These are phyloP conservation scores for Drosophila fulvimacula DNA, from an alignment of 2,888 invertebrate species.

Conservation along the genomic window DNA sequence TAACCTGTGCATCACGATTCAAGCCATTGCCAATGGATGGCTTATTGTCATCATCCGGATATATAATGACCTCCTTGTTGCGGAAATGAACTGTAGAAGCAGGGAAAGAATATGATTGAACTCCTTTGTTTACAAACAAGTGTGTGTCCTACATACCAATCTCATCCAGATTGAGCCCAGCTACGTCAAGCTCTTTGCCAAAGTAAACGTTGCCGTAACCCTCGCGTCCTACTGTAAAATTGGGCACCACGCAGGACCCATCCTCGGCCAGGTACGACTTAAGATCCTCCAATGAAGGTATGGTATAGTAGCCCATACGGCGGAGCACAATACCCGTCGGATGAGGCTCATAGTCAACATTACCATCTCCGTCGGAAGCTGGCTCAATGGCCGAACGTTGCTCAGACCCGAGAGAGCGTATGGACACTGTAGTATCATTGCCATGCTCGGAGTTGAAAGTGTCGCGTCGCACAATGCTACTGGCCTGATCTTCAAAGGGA, in stretches of 20 bases:
- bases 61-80: conserved; percentile 97
- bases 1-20: conserved; percentile 95
- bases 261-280: conserved; percentile 89
- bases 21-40: conserved; percentile 94
- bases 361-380: conserved; percentile 2
- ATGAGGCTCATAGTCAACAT: conserved; percentile 84
- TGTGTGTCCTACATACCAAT: conserved; percentile 86
- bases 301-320: conserved; percentile 95
- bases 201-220: conserved; percentile 97
- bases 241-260: conserved; percentile 92
- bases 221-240: conserved; percentile 94
- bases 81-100: conserved; percentile 91
- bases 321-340: conserved; percentile 91
- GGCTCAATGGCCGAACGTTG: conserved; percentile 65
- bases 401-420: conserved; percentile 71
- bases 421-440: conserved; percentile 74
- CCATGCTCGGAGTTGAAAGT: conserved; percentile 66
- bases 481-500: conserved; percentile 77
- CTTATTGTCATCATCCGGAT: conserved; percentile 95
- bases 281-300: conserved; percentile 93
- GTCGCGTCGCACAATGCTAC: conserved; percentile 62
- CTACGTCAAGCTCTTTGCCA: conserved; percentile 93
- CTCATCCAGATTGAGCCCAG: conserved; percentile 93
- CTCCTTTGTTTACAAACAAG: too few relatives aligned
- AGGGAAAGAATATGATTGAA: background rate